Evolutionary conservation across 2,797 vertebrate species (phyloP), one percentile per base, ranked within the genome.

Genomic region (Pseudotriccus pelzelni): DNA sequence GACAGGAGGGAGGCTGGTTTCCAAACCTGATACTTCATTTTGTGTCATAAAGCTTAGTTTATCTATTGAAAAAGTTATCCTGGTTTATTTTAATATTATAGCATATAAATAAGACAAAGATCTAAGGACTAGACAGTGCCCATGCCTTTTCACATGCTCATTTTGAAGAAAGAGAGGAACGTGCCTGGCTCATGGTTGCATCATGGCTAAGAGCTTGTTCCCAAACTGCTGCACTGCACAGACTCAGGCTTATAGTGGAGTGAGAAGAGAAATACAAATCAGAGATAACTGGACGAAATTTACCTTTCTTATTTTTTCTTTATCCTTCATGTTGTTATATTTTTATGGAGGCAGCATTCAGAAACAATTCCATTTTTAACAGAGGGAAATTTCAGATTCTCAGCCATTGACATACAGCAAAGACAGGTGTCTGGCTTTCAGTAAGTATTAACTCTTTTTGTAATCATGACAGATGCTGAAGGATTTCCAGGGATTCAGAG

Each of bases 401-500:
- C 56, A 73, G n/a, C 16, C 7, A 2, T 23, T 85, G 53, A 28
- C 41, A 67, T 20, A 84, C 53, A 82, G n/a, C 9, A 24, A 77
- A 43, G 43, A 64, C 10, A 60, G 9, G 52, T 59, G 43, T 86
- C 66, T 66, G 52, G 56, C 78, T 91, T 44, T 68, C 30, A 89
- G 43, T 14, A 89, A 91, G 36, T 3, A 0, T 60, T 67, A 34
- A 34, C 24, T 43, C 52, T 60, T 79, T 89, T 73, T 84, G 76
- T 59, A 80, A 91, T 70, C 30, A 30, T 72, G 76, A 87, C 84
- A 90, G 77, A 90, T 87, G 87, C 69, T 43, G 68, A 78, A 92
- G 84, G 58, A 94, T 91, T 95, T 95, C 62, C 69, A 73, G 75
- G 58, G 92, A 96, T 90, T 53, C 49, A 81, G 73, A 58, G 58